phyloP scores from a whole-genome alignment of 2,797 vertebrate genomes.

The Myotis findleyi region DNA sequence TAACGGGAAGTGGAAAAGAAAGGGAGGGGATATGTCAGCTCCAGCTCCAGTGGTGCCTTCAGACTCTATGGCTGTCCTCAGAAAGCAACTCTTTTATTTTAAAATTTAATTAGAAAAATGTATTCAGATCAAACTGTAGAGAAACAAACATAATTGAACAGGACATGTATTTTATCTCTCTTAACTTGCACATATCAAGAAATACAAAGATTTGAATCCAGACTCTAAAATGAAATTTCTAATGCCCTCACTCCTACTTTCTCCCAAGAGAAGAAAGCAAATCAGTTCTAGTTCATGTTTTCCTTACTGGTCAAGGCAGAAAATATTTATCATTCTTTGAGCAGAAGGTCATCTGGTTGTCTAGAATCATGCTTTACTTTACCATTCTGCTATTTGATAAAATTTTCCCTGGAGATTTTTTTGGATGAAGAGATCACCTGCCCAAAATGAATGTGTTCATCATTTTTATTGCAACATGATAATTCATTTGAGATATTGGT shows the following conservation, averaged over 20 bases:
- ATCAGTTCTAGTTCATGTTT: conserved; percentile 72
- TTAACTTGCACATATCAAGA: conserved; percentile 57
- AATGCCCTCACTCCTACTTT: conserved; percentile 42
- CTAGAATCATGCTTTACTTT: conserved; percentile 77
- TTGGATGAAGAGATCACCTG: conserved; percentile 75
- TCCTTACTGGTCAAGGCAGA: conserved; percentile 76
- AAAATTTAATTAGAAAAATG: conserved; percentile 59
- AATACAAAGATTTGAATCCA: conserved; percentile 71
- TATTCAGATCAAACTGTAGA: conserved; percentile 11
- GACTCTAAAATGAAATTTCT: conserved; percentile 74
- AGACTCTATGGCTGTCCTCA: no score
- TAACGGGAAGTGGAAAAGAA: no score
- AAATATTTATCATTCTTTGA: conserved; percentile 71
- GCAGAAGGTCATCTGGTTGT: conserved; percentile 61
- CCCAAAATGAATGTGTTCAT: conserved; percentile 78
- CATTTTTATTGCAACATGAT: conserved; percentile 67
- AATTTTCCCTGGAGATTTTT: conserved; percentile 67
- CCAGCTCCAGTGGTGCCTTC: no score
- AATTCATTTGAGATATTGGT: conserved; percentile 49
- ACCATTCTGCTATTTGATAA: conserved; percentile 64
- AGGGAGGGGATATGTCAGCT: no score
- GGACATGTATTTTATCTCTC: background rate
- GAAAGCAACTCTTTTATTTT: background rate
- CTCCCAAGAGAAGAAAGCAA: conserved; percentile 72
- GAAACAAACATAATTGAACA: conserved; percentile 63